Evolutionary conservation across 1,140 invertebrate species (phyloP).

Genomic region (Tenebrio molitor): DNA sequence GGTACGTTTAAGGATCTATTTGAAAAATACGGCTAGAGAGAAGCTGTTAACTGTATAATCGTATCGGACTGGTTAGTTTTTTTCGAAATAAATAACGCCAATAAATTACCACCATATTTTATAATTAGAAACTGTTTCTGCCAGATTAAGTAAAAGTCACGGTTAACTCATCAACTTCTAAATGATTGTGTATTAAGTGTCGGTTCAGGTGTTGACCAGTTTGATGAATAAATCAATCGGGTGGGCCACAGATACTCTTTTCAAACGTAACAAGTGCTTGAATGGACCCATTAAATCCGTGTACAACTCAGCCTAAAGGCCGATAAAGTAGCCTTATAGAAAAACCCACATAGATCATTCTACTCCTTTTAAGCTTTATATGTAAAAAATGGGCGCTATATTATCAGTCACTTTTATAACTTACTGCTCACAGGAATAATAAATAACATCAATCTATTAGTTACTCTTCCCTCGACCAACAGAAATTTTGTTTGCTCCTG

Average conservation of each 20-base stretch:
- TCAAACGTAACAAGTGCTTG: neutral
- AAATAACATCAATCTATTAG: no score
- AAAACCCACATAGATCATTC: constrained; percentile 28
- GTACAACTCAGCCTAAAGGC: constrained; percentile 2
- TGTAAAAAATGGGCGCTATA: constrained; percentile 4
- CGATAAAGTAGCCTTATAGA: constrained; percentile 16
- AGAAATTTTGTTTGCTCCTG: no score
- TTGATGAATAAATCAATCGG: neutral
- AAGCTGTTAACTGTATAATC: constrained; percentile 2
- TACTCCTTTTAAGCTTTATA: constrained; percentile 21
- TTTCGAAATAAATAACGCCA: neutral
- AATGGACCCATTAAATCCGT: constrained; percentile 17
- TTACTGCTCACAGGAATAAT: no score
- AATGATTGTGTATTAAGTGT: constrained; percentile 1
- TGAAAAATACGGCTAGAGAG: neutral
- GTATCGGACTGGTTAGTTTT: constrained; percentile 4
- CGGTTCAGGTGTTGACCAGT: neutral
- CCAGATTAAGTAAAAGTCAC: neutral
- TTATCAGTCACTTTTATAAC: no score
- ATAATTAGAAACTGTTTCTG: neutral
- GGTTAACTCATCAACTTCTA: neutral
- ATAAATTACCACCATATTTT: neutral
- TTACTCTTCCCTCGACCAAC: no score
- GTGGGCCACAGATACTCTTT: constrained; percentile 7
- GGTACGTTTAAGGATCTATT: neutral